These are phyloP conservation scores for Chrysemys picta DNA, from an alignment of 2,113 vertebrate species.

Conservation along the genomic window DNA sequence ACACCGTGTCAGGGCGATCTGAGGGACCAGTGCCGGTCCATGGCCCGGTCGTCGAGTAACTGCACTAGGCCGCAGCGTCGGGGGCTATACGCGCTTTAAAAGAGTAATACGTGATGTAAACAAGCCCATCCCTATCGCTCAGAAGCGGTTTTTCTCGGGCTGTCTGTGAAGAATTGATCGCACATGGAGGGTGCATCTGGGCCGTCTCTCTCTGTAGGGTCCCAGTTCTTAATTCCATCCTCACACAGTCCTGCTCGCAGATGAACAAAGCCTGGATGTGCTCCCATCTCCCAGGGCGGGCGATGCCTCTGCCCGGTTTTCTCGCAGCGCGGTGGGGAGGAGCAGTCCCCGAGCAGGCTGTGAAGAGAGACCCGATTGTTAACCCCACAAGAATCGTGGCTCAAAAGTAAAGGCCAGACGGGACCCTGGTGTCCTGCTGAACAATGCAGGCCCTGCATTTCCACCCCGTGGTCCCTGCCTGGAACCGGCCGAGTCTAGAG, in stretches of 20 bases:
- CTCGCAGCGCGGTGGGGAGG: background rate
- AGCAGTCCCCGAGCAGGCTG: background rate
- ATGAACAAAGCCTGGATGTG: too few relatives aligned
- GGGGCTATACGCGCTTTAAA: background rate
- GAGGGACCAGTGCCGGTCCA: too few relatives aligned
- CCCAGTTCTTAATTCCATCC: background rate
- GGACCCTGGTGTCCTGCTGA: too few relatives aligned
- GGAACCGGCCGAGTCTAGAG: background rate
- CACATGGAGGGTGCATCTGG: too few relatives aligned
- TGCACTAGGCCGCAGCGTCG: rapidly evolving
- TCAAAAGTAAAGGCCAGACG: too few relatives aligned
- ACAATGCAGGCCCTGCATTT: background rate
- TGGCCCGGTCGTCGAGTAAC: too few relatives aligned
- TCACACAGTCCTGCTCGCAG: too few relatives aligned
- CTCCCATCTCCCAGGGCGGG: background rate
- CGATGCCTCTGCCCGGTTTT: too few relatives aligned
- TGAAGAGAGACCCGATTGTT: background rate
- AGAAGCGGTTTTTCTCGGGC: background rate
- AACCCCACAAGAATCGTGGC: background rate
- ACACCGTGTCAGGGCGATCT: too few relatives aligned
- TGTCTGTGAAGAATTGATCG: background rate
- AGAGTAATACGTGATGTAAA: background rate
- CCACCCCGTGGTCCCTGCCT: constrained; percentile 36
- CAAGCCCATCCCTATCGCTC: too few relatives aligned
- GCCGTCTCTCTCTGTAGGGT: background rate